Evolutionary conservation across 2,113 vertebrate species (phyloP), one percentile per base, ranked within the genome.

Genomic region (Ibidorhyncha struthersii): DNA sequence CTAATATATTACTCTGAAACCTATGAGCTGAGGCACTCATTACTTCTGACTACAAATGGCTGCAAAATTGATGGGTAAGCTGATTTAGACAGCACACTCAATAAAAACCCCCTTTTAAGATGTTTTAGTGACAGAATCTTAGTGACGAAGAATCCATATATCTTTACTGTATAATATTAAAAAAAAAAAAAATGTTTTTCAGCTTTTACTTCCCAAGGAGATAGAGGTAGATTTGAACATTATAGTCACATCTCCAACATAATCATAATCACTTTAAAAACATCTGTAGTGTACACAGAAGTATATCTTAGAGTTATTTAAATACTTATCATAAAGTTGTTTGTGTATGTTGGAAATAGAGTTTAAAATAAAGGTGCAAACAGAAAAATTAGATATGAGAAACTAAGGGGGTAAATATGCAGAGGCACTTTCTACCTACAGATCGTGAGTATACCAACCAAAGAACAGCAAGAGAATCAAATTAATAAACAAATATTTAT

Each of bases 1-100:
- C 90, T 96, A 96, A 97, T 95, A 90, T 87, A 97, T 97, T 97
- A 93, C 82, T 97, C 97, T 97, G 95, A 97, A 96, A 88, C 20
- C 66, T 91, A 58, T 93, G 56, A 97, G 80, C 76, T 92, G 91
- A 97, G 87, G 93, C 88, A 93, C 49, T 97, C 95, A 97, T 97
- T 98, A 89, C 77, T 94, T 97, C 94, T 95, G 88, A 98, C 90
- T 97, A 94, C 89, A 98, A 94, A 96, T 96, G 93, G 82, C 59
- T 97, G 96, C 65, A 97, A 81, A 98, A 97, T 96, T 98, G 94
- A 97, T 97, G 79, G 58, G 69, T 96, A 97, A 97, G 83, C 72
- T 97, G 95, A 96, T 96, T 97, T 97, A 96, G 82, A 96, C 18
- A 67, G 77, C 59, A 95, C 21, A 95, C 94, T 97, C 69, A 96